Base-by-base conservation (phyloP, 2,113 vertebrate species). In the Polypterus bichir region DNA sequence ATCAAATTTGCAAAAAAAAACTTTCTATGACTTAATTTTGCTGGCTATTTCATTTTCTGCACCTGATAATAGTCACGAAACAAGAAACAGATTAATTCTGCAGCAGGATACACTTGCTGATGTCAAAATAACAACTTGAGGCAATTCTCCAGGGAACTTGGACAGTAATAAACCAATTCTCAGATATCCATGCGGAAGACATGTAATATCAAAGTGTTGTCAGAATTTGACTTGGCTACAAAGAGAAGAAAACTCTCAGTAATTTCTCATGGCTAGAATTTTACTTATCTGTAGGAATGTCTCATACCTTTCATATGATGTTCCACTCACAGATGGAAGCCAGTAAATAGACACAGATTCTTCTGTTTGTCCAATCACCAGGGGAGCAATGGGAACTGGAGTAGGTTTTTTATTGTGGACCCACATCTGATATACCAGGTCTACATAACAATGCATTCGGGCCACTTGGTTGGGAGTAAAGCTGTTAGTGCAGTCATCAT, bases 391-490 rank as follows among this genome's bases (percentile, higher is more conserved):
- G 0, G 96, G 91, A 57, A 94, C 77, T 45, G 92, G 84, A 0
- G 84, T 68, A 0, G 93, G 94, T 59, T 78, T 89, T 62, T 5
- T 80, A 66, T 74, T 81, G 8, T 73, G 77, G 5, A 88, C 80
- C 95, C 95, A 99, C 46, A 81, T 88, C 72, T 91, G 89, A 73
- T 99, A 99, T 1, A 96, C 89, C 58, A 99, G 71, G 77, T 99
- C 95, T 47, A 99, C 68, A 58, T 99, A 97, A 74, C 96, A 99
- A 47, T 97, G 96, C 96, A 99, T 99, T 1, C 96, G 83, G 7
- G 96, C 95, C 64, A 93, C 92, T 76, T 99, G 96, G 73, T 99
- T 97, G 3, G 94, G 91, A 5, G 94, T 97, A 75, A 99, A 99
- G 73, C 83, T 88, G 73, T 97, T 84, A n/a, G 96, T 97, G 71